A percentile compares a stretch with the other conserved stretches of the same genome.
phyloP scores from a whole-genome alignment of 2,888 invertebrate species.

The Amphipyra berbera region DNA sequence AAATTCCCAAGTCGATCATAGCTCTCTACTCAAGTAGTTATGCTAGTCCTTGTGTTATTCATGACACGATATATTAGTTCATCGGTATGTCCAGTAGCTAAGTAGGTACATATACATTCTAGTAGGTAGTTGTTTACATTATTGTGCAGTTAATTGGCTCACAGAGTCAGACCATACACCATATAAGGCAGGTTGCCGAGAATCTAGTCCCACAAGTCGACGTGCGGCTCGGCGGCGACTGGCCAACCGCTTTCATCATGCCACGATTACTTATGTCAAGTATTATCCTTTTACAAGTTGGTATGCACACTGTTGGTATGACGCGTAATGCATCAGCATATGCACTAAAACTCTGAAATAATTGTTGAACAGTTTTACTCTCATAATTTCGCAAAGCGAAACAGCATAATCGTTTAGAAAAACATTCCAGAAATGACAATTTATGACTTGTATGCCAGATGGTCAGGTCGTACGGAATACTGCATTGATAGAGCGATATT shows the following conservation, averaged over 20 bases:
- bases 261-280: constrained; percentile 63
- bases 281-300: constrained; percentile 53
- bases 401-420: neutral
- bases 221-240: constrained; percentile 50
- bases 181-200: constrained; percentile 78
- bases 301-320: constrained; percentile 36
- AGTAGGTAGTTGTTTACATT: constrained; percentile 69
- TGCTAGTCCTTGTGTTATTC: constrained; percentile 28
- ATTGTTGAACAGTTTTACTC: too few species aligned
- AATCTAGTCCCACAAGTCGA: constrained; percentile 73
- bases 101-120: constrained; percentile 42
- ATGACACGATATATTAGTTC: constrained; percentile 47
- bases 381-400: too few species aligned
- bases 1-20: too few species aligned
- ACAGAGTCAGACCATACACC: constrained; percentile 73
- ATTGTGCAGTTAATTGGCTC: constrained; percentile 77
- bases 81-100: constrained; percentile 48
- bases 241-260: constrained; percentile 70
- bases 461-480: too few species aligned
- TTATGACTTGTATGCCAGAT: too few species aligned
- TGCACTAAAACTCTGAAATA: neutral
- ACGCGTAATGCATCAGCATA: constrained; percentile 17
- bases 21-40: too few species aligned
- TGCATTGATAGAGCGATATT: too few species aligned
- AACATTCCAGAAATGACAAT: neutral